Base-by-base conservation (phyloP, 2,888 invertebrate species). In the Erebia ligea region DNA sequence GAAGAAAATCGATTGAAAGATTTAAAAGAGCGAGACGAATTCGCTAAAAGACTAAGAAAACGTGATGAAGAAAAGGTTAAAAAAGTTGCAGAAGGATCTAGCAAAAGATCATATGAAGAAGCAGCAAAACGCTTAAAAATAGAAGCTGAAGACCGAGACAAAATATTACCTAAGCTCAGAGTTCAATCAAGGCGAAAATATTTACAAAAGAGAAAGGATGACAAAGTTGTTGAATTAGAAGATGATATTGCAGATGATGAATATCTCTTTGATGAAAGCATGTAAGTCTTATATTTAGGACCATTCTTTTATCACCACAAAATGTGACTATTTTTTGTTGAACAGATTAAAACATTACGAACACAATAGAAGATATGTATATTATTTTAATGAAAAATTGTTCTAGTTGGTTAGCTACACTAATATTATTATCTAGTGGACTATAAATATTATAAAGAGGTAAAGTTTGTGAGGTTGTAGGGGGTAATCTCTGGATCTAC, bases 181-280 rank as follows among this genome's bases (percentile, higher is more conserved):
- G 94, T 98, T 19, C 97, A 98, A 84, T 99, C 99, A 0, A 95
- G 99, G 40, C 94, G 99, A 62, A 97, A 98, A 82, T 99, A 99
- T 87, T 94, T 99, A 78, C 97, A 97, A 84, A 99, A 99, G 87
- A 95, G 99, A 61, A 98, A 99, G 88, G 98, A 97, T 71, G 99
- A 99, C 84, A 99, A 99, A 92, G 95, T 99, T 50, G 95, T 97
- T 11, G 99, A 99, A 86, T 91, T 99, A 66, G 99, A 99, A 90
- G 97, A 97, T 8, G 98, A 99, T 83, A 97, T 99, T 71, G 93
- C 96, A 62, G 99, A 99, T 88, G 99, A 99, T 92, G 98, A 99
- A 88, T 98, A 97, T 84, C 94, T 99, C 0, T 99, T 99, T 88
- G 96, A 97, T 68, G 97, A 98, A 75, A 95, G 96, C 84, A 94